Conservation (phyloP, 2,888 invertebrate species). For the Himalopsyche tibetana region DNA sequence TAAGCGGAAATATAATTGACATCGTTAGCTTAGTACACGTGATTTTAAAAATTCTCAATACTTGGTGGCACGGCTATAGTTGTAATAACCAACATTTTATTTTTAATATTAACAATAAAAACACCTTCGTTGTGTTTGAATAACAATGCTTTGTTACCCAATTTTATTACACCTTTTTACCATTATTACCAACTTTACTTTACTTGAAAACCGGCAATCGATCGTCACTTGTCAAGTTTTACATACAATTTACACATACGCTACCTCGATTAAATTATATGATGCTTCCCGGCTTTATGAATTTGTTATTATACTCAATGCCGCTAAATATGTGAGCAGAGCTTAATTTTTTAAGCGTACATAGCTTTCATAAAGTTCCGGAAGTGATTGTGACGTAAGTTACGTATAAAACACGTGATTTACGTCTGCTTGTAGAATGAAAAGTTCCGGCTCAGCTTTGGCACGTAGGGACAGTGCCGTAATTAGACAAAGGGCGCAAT, state of each 20-base stretch:
- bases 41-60: too few relatives aligned
- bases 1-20: too few relatives aligned
- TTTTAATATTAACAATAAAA: too few relatives aligned
- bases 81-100: too few relatives aligned
- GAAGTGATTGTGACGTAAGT: constrained; percentile 41
- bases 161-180: too few relatives aligned
- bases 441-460: constrained; percentile 41
- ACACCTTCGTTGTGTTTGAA: too few relatives aligned
- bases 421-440: constrained; percentile 24
- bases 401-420: constrained; percentile 37
- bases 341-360: constrained; percentile 36
- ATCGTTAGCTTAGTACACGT: too few relatives aligned
- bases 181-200: too few relatives aligned
- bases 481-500: constrained; percentile 28
- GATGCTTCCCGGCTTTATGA: background rate
- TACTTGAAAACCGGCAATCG: background rate
- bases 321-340: constrained; percentile 13
- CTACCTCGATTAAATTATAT: constrained; percentile 15
- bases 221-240: background rate
- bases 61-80: too few relatives aligned
- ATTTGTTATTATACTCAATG: constrained; percentile 20
- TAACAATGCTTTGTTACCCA: too few relatives aligned
- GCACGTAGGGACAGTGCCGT: constrained; percentile 35
- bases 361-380: constrained; percentile 24
- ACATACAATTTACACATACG: background rate